A percentile compares a stretch with the other conserved stretches of the same genome.
Evolutionary conservation across 1,140 invertebrate genomes (phyloP).

Genomic region (Dermatophagoides farinae): DNA sequence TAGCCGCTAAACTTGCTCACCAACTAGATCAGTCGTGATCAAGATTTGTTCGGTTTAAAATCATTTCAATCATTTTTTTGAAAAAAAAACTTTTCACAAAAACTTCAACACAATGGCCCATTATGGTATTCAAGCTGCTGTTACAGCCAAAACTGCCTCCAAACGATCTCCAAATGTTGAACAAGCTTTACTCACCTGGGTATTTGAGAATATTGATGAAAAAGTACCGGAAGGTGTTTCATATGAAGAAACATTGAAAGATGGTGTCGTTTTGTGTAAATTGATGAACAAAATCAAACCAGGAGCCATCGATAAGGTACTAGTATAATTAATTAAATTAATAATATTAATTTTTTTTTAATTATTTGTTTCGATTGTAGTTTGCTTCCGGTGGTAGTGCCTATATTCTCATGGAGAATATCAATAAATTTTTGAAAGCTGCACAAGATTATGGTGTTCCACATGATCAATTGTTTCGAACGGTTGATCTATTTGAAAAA

Average conservation of each 20-base stretch:
- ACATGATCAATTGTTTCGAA: conserved; percentile 72
- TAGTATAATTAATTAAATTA: conserved; percentile 32
- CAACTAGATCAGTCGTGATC: too few species aligned
- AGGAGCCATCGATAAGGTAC: conserved; percentile 54
- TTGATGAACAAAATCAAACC: conserved; percentile 68
- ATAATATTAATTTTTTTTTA: background rate
- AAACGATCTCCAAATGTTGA: conserved; percentile 16
- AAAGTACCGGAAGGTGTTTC: conserved; percentile 6
- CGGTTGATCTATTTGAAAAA: conserved; percentile 71
- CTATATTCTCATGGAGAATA: conserved; percentile 88
- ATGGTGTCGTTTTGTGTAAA: conserved; percentile 30
- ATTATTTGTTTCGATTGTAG: background rate
- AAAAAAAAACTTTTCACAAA: background rate
- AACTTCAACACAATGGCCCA: conserved; percentile 8
- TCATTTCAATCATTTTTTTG: too few species aligned
- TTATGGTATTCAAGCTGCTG: conserved; percentile 7
- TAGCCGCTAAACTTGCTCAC: too few species aligned
- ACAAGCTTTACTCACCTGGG: conserved; percentile 13
- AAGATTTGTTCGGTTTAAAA: too few species aligned
- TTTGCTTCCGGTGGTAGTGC: conserved; percentile 39
- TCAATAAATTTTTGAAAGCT: conserved; percentile 72
- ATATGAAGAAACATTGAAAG: conserved; percentile 28
- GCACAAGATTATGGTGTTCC: conserved; percentile 61
- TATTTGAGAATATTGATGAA: conserved; percentile 14
- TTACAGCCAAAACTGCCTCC: conserved; percentile 11